Evolutionary conservation across 2,888 invertebrate genomes (phyloP).

Genomic region (Drosophila peninsularis): DNA sequence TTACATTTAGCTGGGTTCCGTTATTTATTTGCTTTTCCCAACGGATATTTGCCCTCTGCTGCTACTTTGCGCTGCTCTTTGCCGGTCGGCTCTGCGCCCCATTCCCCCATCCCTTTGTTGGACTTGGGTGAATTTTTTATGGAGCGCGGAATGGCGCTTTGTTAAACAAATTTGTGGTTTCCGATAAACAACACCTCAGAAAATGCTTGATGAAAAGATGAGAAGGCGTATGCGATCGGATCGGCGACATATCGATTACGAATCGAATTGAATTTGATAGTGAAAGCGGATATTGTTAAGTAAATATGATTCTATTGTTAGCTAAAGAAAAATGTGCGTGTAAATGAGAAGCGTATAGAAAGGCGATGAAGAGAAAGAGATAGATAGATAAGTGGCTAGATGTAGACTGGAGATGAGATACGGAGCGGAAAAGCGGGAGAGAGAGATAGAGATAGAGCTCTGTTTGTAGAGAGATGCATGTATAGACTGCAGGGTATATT

Average conservation of each 20-base stretch:
- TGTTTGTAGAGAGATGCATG: too few species aligned
- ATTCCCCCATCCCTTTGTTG: constrained; percentile 12
- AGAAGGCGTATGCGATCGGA: background rate
- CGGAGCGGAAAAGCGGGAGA: too few species aligned
- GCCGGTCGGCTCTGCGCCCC: constrained; percentile 7
- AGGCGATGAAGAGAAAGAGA: background rate
- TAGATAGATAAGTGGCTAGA: too few species aligned
- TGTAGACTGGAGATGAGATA: too few species aligned
- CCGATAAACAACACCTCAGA: constrained; percentile 22
- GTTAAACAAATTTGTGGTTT: constrained; percentile 66
- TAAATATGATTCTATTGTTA: too few species aligned
- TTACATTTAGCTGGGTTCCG: constrained; percentile 53
- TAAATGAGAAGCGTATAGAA: background rate
- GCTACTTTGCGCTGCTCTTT: constrained; percentile 31
- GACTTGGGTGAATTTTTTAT: constrained; percentile 58
- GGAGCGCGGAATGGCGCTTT: constrained; percentile 66
- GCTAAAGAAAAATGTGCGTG: too few species aligned
- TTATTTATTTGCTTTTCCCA: constrained; percentile 64
- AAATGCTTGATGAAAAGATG: background rate
- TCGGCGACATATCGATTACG: background rate
- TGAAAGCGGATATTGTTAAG: too few species aligned
- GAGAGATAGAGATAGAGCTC: too few species aligned
- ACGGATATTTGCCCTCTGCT: constrained; percentile 50
- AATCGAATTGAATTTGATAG: background rate
- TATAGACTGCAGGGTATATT: background rate